Evolutionary conservation across 2,888 invertebrate species (phyloP).

Genomic region (Lasioglossum oenotherae): DNA sequence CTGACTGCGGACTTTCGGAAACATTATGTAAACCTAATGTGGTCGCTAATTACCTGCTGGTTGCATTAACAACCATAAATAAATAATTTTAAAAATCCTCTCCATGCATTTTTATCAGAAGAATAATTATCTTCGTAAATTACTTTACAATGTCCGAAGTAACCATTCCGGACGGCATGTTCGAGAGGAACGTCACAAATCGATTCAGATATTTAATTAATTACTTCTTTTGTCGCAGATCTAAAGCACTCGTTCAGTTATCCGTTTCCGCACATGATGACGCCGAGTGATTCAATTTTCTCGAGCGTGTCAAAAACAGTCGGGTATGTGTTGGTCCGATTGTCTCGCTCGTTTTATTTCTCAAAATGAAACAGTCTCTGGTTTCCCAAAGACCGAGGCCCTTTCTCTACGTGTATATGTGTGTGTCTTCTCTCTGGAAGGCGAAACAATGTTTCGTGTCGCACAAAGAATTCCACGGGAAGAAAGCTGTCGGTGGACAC

Average conservation of each 20-base stretch:
- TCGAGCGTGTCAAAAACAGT: background rate
- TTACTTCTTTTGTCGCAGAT: background rate
- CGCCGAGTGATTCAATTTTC: slow-evolving; percentile 25
- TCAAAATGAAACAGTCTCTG: slow-evolving; percentile 13
- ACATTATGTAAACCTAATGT: background rate
- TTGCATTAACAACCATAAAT: background rate
- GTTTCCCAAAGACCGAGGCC: slow-evolving; percentile 24
- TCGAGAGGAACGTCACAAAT: background rate
- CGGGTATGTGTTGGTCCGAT: slow-evolving; percentile 25
- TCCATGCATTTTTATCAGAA: background rate
- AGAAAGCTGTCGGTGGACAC: slow-evolving; percentile 34
- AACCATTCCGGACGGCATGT: background rate
- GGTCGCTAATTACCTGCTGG: background rate
- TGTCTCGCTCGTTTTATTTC: slow-evolving; percentile 29
- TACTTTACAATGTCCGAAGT: background rate
- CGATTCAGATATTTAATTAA: background rate
- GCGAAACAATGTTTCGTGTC: slow-evolving; percentile 36
- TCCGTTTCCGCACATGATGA: background rate
- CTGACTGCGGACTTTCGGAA: background rate
- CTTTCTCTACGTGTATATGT: background rate
- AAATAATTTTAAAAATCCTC: background rate
- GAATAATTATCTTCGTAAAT: background rate
- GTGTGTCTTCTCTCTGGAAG: background rate
- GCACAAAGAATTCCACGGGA: slow-evolving; percentile 32
- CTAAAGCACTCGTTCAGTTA: background rate